Evolutionary conservation across 2,888 invertebrate species (phyloP).

Genomic region (Microdon myrmicae): DNA sequence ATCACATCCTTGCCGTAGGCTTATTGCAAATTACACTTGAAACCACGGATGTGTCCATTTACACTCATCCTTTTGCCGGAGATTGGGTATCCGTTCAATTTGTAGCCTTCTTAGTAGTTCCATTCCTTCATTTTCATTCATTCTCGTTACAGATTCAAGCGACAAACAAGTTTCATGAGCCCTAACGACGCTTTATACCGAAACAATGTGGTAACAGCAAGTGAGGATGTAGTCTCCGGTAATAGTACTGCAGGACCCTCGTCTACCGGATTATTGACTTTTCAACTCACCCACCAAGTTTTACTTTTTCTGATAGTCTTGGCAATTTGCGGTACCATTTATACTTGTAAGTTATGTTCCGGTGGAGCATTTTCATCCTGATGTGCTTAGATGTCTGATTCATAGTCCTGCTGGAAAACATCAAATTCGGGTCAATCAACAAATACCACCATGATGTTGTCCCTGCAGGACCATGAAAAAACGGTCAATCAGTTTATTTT

Average conservation of each 20-base stretch:
- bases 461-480: neutral
- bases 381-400: too few species aligned
- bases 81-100: constrained; percentile 6
- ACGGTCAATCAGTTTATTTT: neutral
- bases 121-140: neutral
- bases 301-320: constrained; percentile 64
- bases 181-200: constrained; percentile 9
- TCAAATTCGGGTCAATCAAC: constrained; percentile 14
- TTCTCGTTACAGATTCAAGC: constrained; percentile 31
- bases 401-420: too few species aligned
- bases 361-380: too few species aligned
- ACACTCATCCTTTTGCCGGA: neutral
- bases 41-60: neutral
- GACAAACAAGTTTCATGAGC: constrained; percentile 36
- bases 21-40: constrained; percentile 15
- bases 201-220: neutral
- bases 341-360: constrained; percentile 69
- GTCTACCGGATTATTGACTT: constrained; percentile 43
- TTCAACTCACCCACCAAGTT: constrained; percentile 65
- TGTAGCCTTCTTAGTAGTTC: constrained; percentile 6
- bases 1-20: neutral
- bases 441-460: constrained; percentile 3
- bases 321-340: constrained; percentile 69
- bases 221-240: neutral
- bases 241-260: constrained; percentile 8